Conservation (phyloP, 2,888 invertebrate species). For the Saturnia pavonia region DNA sequence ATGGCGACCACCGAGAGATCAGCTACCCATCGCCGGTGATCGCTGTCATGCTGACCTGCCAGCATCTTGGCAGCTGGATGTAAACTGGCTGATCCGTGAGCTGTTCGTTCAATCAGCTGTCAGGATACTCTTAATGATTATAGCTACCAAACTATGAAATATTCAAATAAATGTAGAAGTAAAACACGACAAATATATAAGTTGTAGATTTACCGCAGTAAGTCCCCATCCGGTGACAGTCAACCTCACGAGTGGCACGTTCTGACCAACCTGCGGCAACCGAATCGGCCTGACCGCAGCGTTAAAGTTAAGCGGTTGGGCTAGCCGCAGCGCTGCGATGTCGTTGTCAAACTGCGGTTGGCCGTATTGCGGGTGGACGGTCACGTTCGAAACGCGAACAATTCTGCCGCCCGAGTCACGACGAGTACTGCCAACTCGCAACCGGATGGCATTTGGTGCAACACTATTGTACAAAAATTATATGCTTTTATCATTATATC, state of each 20-base stretch:
- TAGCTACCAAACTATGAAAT: too few relatives aligned
- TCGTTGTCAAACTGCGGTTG: conserved; percentile 72
- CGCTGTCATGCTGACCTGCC: too few relatives aligned
- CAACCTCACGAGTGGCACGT: conserved; percentile 66
- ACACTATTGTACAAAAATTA: conserved; percentile 42
- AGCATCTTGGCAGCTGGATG: too few relatives aligned
- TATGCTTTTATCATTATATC: neutral
- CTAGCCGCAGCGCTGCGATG: conserved; percentile 64
- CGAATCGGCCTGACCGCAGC: conserved; percentile 57
- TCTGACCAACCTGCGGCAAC: conserved; percentile 57
- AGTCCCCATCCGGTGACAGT: conserved; percentile 78
- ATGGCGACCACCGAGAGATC: too few relatives aligned
- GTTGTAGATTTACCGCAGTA: conserved; percentile 53
- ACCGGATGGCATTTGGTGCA: conserved; percentile 51
- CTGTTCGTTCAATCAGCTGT: too few relatives aligned
- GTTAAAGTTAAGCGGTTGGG: conserved; percentile 57
- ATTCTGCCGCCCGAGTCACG: conserved; percentile 72
- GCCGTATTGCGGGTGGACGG: conserved; percentile 67
- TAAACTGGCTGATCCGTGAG: too few relatives aligned
- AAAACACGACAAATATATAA: neutral
- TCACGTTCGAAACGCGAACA: conserved; percentile 62
- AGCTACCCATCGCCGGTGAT: too few relatives aligned
- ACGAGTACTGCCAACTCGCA: conserved; percentile 73
- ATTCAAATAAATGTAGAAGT: neutral
- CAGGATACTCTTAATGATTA: too few relatives aligned